Conservation (phyloP, 2,888 invertebrate genomes). For the Punctoribates punctum region DNA sequence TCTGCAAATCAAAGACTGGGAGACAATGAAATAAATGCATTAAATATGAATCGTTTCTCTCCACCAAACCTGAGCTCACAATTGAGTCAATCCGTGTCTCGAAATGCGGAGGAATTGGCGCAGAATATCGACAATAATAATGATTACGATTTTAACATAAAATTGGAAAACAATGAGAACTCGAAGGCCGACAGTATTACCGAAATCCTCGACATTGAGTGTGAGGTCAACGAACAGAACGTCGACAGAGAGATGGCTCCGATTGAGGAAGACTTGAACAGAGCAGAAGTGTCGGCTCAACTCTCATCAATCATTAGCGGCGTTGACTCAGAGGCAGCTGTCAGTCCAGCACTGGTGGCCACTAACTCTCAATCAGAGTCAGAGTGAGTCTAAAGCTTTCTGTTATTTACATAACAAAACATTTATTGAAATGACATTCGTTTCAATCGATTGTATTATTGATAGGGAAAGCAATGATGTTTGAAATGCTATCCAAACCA, state of each 20-base stretch:
- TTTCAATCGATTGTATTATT: neutral
- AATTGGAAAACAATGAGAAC: neutral
- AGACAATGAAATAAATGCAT: neutral
- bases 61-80: neutral
- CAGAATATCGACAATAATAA: neutral
- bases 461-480: slow-evolving; percentile 19
- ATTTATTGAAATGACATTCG: neutral
- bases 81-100: neutral
- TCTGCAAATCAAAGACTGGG: neutral
- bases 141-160: neutral
- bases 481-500: slow-evolving; percentile 1
- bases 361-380: neutral
- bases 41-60: neutral
- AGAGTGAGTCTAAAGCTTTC: neutral
- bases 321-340: slow-evolving; percentile 3
- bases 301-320: slow-evolving; percentile 16
- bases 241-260: neutral
- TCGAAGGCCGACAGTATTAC: neutral
- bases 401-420: slow-evolving; percentile 12
- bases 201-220: neutral
- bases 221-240: neutral
- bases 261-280: slow-evolving; percentile 1
- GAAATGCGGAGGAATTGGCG: neutral
- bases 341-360: slow-evolving; percentile 10
- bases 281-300: neutral